Evolutionary conservation across 2,113 vertebrate genomes (phyloP), one percentile per base, ranked within the genome.

Genomic region (Gopherus flavomarginatus): DNA sequence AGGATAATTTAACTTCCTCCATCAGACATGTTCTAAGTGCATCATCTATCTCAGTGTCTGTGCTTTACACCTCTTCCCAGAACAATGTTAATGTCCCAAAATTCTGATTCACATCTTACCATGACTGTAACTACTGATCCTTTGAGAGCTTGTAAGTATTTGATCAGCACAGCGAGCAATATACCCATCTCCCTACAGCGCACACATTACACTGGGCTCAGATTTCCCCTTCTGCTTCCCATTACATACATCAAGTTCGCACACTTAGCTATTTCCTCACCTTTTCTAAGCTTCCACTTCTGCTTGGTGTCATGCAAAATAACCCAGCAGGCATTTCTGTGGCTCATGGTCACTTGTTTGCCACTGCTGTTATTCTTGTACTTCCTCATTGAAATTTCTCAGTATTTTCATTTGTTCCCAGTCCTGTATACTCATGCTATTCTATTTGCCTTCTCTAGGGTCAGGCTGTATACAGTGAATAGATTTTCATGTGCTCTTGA

Each of bases 401-500:
- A 77, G 11, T 86, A 89, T 86, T 94, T 97, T 82, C 62, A 86
- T 84, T 86, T 88, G 3, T 9, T 96, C 19, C 49, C 38, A 79
- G 57, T 78, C 17, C 22, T 72, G 22, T 89, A 16, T 26, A 47
- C 93, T 87, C 47, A 42, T 13, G 78, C 10, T 72, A 24, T 86
- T 81, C 35, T 88, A 2, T 90, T 92, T 94, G 90, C 69, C 31
- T 81, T 93, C 54, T 90, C 50, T 92, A 50, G 75, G 57, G 54
- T 89, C 54, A 87, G 59, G 24, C 2, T 31, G 85, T 65, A 57
- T 50, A 62, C 11, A 81, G 21, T 78, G 85, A 95, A 83, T 21
- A 85, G 35, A 27, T 94, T 94, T 96, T 90, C 19, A 85, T 91
- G 19, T 75, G 26, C 92, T 75, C 92, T 86, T 85, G 49, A 96